A percentile compares a stretch with the other conserved stretches of the same genome.
These are phyloP conservation scores for Diadromus collaris DNA, from an alignment of 2,888 invertebrate genomes.

Conservation along the genomic window DNA sequence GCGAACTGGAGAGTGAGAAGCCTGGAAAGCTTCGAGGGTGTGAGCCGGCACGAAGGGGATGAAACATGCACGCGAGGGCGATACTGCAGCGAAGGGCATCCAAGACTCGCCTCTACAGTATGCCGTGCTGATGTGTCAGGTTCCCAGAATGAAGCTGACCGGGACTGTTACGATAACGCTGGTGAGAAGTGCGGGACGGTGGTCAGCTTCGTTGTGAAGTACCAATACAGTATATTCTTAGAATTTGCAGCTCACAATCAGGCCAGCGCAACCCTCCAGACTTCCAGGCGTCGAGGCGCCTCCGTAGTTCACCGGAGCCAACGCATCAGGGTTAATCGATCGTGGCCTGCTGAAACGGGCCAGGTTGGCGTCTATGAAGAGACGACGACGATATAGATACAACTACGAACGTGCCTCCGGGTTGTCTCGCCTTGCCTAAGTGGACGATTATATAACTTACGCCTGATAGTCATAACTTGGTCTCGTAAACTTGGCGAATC, in stretches of 20 bases:
- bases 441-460: constrained; percentile 52
- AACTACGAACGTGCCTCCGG: constrained; percentile 22
- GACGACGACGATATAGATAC: constrained; percentile 27
- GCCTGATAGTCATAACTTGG: constrained; percentile 40
- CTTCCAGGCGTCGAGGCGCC: constrained; percentile 58
- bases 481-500: constrained; percentile 46
- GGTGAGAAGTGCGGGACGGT: constrained; percentile 7
- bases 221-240: constrained; percentile 2
- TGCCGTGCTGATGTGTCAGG: constrained; percentile 6
- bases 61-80: constrained; percentile 55
- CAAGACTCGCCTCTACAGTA: constrained; percentile 42
- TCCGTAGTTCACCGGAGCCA: constrained; percentile 46
- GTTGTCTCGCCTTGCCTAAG: constrained; percentile 52
- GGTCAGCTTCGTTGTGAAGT: constrained; percentile 32
- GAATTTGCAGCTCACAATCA: constrained; percentile 39
- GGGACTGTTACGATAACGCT: neutral
- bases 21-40: constrained; percentile 41
- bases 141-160: constrained; percentile 44
- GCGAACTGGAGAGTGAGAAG: constrained; percentile 29
- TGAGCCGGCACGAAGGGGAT: constrained; percentile 26
- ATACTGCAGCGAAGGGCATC: constrained; percentile 55
- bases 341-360: constrained; percentile 59
- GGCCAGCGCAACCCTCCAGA: constrained; percentile 52
- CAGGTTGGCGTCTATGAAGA: constrained; percentile 49
- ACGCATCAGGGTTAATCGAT: constrained; percentile 62